phyloP scores from a whole-genome alignment of 2,888 invertebrate species.

The Pycnomerus fuliginosus region DNA sequence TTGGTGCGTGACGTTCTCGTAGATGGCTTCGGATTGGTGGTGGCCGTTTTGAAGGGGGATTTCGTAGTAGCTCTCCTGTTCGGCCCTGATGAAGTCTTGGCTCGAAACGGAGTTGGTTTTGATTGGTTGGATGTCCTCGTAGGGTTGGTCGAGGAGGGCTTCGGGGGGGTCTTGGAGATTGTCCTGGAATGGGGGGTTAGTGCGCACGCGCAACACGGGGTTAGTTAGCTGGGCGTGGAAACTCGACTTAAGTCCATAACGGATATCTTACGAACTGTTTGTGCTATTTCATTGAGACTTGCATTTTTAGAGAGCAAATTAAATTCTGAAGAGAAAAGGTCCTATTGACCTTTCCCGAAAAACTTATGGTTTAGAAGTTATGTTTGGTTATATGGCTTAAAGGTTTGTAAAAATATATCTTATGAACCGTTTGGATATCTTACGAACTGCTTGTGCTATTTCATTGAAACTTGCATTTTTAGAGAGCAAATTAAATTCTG shows the following conservation, averaged over 20 bases:
- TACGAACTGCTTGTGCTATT: too few relatives aligned
- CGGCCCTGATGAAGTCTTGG: constrained; percentile 40
- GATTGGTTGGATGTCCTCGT: constrained; percentile 25
- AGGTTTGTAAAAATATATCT: too few relatives aligned
- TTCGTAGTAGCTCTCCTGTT: constrained; percentile 40
- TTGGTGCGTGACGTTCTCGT: constrained; percentile 37
- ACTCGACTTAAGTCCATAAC: background rate
- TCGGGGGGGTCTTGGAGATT: constrained; percentile 37
- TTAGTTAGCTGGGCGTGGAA: background rate
- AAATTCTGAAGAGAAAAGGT: too few relatives aligned
- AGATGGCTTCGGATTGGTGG: constrained; percentile 23
- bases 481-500: too few relatives aligned
- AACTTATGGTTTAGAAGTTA: too few relatives aligned
- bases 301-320: too few relatives aligned
- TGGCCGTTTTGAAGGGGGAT: constrained; percentile 32
- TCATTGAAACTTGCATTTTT: too few relatives aligned
- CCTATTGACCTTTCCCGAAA: too few relatives aligned
- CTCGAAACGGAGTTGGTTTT: constrained; percentile 30
- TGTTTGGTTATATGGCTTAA: too few relatives aligned
- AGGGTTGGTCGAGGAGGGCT: constrained; percentile 38
- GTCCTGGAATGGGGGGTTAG: constrained; percentile 45
- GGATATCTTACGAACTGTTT: too few relatives aligned
- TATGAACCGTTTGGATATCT: too few relatives aligned
- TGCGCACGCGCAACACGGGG: constrained; percentile 18
- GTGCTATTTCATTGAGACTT: too few relatives aligned